Percentiles rank a stretch among this genome's conserved stretches.
Evolutionary conservation across 1,140 invertebrate species (phyloP).

Genomic region (Anoplolepis gracilipes): DNA sequence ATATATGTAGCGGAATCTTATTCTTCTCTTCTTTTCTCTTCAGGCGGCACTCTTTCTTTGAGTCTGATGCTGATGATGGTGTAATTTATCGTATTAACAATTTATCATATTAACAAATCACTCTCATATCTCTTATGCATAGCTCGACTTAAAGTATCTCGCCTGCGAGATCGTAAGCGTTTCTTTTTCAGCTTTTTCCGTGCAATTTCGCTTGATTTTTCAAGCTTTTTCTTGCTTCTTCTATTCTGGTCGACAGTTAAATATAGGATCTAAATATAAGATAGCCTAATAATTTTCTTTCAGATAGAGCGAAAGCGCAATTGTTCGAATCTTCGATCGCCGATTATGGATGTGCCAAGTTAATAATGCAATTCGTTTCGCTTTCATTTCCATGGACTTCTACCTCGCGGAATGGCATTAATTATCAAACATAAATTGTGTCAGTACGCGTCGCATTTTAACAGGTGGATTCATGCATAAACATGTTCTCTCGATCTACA

Average conservation of each 20-base stretch:
- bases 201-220: not conserved
- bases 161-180: not conserved
- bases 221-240: not conserved
- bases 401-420: conserved; percentile 41
- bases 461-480: conserved; percentile 67
- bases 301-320: not conserved
- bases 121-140: conserved; percentile 22
- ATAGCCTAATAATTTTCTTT: not conserved
- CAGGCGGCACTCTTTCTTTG: not conserved
- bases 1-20: not conserved
- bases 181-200: conserved; percentile 17
- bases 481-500: conserved; percentile 58
- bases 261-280: not conserved
- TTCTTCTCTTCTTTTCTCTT: not conserved
- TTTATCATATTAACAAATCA: conserved; percentile 63
- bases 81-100: conserved; percentile 58
- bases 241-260: not conserved
- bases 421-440: conserved; percentile 55
- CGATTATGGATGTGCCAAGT: not conserved
- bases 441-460: conserved; percentile 65
- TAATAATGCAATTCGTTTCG: conserved; percentile 36
- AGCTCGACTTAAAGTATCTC: not conserved
- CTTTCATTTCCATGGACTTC: conserved; percentile 40
- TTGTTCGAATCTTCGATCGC: conserved; percentile 5
- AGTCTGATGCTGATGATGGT: conserved; percentile 3